Evolutionary conservation across 2,888 invertebrate genomes (phyloP).

Genomic region (Troides aeacus): DNA sequence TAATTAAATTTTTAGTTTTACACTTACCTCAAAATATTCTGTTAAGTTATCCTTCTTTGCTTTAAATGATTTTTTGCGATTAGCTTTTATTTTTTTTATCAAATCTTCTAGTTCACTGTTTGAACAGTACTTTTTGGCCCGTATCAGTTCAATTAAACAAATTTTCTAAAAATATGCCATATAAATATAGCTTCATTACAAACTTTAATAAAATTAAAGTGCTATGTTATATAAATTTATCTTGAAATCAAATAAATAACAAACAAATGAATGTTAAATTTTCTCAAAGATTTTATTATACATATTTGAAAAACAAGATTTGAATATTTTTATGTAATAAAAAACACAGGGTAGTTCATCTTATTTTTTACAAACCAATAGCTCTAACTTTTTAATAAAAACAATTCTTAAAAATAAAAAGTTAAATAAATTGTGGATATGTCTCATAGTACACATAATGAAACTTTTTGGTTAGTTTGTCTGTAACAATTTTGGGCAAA

Average conservation of each 20-base stretch:
- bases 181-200: neutral
- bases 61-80: constrained; percentile 41
- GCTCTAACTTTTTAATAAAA: no score
- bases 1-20: neutral
- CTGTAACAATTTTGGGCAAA: no score
- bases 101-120: constrained; percentile 46
- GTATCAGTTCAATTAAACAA: constrained; percentile 57
- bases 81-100: constrained; percentile 47
- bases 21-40: neutral
- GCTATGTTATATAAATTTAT: neutral
- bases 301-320: no score
- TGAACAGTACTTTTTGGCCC: constrained; percentile 49
- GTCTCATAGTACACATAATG: no score
- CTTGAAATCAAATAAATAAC: neutral
- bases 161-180: constrained; percentile 51
- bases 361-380: no score
- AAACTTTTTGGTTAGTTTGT: no score
- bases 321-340: no score
- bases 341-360: no score
- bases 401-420: neutral
- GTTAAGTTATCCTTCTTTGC: neutral
- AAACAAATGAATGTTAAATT: neutral
- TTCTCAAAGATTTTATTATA: no score
- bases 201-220: neutral
- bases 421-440: neutral